Evolutionary conservation across 1,140 invertebrate species (phyloP).

Genomic region (Zaprionus africanus): DNA sequence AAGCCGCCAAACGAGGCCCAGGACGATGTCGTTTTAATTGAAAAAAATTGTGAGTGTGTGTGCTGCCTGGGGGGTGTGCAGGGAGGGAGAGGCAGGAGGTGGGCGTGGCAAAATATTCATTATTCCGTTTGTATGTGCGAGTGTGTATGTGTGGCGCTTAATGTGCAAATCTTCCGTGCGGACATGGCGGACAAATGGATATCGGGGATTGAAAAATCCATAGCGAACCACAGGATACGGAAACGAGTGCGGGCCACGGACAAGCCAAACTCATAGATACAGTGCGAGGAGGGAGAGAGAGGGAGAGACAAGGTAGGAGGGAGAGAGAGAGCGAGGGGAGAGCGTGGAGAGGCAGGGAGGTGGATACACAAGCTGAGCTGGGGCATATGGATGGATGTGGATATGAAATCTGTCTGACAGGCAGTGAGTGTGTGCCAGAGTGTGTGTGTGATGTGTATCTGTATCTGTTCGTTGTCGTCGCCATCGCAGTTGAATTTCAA

Average conservation of each 20-base stretch:
- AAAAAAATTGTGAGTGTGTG: conserved; percentile 61
- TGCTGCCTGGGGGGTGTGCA: conserved; percentile 17
- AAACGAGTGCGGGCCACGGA: conserved; percentile 47
- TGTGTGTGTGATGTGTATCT: conserved; percentile 9
- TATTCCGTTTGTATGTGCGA: conserved; percentile 73
- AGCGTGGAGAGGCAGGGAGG: neutral
- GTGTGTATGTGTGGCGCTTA: conserved; percentile 65
- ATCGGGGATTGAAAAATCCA: conserved; percentile 84
- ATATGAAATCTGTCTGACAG: conserved; percentile 23
- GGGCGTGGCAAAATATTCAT: conserved; percentile 68
- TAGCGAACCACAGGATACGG: conserved; percentile 78
- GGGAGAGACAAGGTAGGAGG: too few species aligned
- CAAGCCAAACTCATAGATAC: conserved; percentile 64
- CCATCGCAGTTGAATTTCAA: conserved; percentile 78
- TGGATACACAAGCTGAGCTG: conserved; percentile 28
- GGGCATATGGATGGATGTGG: conserved; percentile 39
- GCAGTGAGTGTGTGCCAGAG: conserved; percentile 6
- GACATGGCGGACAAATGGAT: conserved; percentile 79
- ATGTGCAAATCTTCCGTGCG: conserved; percentile 81
- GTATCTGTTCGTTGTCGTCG: conserved; percentile 66
- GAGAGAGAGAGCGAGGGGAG: conserved; percentile 1
- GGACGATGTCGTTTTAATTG: conserved; percentile 75
- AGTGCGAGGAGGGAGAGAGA: conserved; percentile 14
- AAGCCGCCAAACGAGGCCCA: conserved; percentile 38
- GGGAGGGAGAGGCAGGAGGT: neutral